These are phyloP conservation scores for Phenganax stokvisi DNA, from an alignment of 92 coral and sea anemone species.

Conservation along the genomic window DNA sequence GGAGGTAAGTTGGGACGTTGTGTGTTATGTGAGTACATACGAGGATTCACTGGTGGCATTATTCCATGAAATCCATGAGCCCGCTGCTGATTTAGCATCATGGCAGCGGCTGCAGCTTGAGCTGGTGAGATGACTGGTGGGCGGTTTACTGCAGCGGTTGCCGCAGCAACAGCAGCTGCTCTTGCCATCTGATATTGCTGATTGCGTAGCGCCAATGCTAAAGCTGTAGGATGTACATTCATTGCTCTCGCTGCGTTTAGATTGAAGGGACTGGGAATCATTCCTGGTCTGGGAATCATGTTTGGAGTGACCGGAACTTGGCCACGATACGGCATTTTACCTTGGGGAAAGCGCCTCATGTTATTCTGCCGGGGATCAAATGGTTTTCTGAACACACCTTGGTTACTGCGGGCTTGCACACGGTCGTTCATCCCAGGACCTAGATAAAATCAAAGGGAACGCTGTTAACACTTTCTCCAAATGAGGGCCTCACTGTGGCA, in stretches of 20 bases:
- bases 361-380: slow-evolving; percentile 29
- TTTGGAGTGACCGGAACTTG: slow-evolving; percentile 14
- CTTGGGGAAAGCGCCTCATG: slow-evolving; percentile 37
- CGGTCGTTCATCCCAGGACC: background rate
- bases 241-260: slow-evolving; percentile 30
- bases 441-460: too few species aligned
- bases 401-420: background rate
- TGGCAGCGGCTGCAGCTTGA: slow-evolving; percentile 37
- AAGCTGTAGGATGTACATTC: slow-evolving; percentile 39
- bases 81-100: slow-evolving; percentile 35
- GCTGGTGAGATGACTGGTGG: slow-evolving; percentile 27
- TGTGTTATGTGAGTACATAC: slow-evolving; percentile 20
- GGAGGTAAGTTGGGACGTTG: slow-evolving; percentile 41
- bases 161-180: slow-evolving; percentile 37
- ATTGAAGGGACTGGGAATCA: slow-evolving; percentile 36
- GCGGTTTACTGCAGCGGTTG: slow-evolving; percentile 30
- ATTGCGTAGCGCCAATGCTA: slow-evolving; percentile 37
- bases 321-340: slow-evolving; percentile 28
- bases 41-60: slow-evolving; percentile 22
- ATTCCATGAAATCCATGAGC: slow-evolving; percentile 31
- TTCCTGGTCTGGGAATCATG: slow-evolving; percentile 31
- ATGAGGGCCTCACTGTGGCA: too few species aligned
- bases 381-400: slow-evolving; percentile 24
- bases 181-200: slow-evolving; percentile 41
- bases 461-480: too few species aligned